These are phyloP conservation scores for Grallaria varia DNA, from an alignment of 2,113 vertebrate genomes.

Conservation along the genomic window DNA sequence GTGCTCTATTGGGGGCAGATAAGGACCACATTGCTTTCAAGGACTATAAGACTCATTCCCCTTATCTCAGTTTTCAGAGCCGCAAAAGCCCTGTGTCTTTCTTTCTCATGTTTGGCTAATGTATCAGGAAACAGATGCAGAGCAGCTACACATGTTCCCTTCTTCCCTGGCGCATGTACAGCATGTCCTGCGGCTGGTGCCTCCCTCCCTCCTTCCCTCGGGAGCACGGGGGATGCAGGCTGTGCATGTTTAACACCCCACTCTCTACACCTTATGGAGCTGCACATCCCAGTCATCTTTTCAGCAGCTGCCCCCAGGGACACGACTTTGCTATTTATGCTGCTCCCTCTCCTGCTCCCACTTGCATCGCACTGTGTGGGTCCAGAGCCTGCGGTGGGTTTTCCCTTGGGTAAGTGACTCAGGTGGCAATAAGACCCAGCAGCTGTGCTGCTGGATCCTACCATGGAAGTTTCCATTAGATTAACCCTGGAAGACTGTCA, in stretches of 20 bases:
- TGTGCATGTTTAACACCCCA: neutral
- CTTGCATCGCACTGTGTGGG: fast-evolving
- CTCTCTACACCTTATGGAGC: neutral
- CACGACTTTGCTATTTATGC: neutral
- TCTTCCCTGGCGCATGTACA: neutral
- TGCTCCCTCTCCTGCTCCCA: neutral
- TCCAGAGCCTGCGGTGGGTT: neutral
- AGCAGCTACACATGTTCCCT: neutral
- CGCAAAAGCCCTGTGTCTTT: neutral
- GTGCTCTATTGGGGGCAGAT: fast-evolving
- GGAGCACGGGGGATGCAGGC: neutral
- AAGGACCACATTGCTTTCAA: neutral
- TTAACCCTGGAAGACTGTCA: neutral
- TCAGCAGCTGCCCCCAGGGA: neutral
- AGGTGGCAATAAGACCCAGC: neutral
- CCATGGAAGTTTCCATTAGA: neutral
- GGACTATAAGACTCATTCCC: neutral
- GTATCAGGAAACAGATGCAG: neutral
- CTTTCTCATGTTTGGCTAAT: neutral
- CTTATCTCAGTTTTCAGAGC: neutral
- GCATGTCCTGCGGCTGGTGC: fast-evolving
- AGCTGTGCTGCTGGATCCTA: neutral
- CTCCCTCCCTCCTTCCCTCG: neutral
- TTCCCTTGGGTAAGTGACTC: neutral
- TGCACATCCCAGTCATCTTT: neutral